These are phyloP conservation scores for Apodemus speciosus DNA, from an alignment of 2,113 vertebrate species.

Conservation along the genomic window DNA sequence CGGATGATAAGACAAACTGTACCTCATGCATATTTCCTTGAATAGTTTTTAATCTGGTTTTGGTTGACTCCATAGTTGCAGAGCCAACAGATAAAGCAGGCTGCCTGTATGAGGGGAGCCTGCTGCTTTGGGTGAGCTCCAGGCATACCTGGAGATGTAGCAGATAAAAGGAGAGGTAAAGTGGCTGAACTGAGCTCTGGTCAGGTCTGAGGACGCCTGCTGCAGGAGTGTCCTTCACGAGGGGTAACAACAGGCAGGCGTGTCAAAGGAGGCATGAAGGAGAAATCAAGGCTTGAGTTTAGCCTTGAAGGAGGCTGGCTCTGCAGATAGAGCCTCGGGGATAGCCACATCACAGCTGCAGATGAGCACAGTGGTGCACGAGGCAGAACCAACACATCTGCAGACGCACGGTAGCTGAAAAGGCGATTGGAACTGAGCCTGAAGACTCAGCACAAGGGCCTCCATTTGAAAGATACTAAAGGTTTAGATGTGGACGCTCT, in stretches of 20 bases:
- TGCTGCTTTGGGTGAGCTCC: not conserved
- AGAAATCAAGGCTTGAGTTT: not conserved
- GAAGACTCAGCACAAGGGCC: not conserved
- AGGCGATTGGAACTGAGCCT: not conserved
- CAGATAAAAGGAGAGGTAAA: not conserved
- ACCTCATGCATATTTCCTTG: not conserved
- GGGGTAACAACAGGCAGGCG: not conserved
- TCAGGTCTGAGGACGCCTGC: not conserved
- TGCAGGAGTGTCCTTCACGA: not conserved
- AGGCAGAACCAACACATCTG: not conserved
- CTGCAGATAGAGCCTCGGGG: not conserved
- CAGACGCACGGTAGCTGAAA: fast-evolving
- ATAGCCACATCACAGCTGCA: not conserved
- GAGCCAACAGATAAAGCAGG: not conserved
- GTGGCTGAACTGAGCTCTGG: not conserved
- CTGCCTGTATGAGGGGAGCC: not conserved
- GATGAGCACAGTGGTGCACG: fast-evolving
- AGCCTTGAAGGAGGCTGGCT: not conserved
- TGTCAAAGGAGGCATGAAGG: not conserved
- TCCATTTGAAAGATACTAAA: not conserved
- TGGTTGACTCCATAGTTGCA: not conserved
- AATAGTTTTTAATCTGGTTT: not conserved
- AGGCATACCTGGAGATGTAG: not conserved
- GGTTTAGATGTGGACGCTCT: not conserved
- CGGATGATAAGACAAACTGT: not conserved